These are phyloP conservation scores for Ascidia mentula DNA, from an alignment of 23 tunicate genomes.

Conservation along the genomic window DNA sequence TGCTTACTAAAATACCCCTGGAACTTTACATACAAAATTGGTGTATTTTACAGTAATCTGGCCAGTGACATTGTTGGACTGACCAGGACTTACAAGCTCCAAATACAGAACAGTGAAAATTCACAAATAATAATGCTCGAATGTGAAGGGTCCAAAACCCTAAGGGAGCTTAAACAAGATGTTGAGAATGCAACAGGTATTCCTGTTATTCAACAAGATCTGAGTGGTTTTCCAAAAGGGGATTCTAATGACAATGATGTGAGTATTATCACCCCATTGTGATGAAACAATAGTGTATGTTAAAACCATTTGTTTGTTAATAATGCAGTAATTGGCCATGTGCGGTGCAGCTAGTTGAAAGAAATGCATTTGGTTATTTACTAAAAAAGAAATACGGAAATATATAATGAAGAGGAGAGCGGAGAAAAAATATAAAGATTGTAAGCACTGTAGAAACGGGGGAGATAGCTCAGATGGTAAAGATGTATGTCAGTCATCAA, in stretches of 20 bases:
- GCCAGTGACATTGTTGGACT: slow-evolving; percentile 30
- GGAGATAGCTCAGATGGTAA: too few relatives aligned
- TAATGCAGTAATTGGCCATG: not conserved
- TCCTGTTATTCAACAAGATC: slow-evolving; percentile 40
- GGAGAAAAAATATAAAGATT: too few relatives aligned
- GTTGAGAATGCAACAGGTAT: slow-evolving; percentile 36
- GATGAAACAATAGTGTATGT: not conserved
- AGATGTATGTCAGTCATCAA: too few relatives aligned
- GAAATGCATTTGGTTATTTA: too few relatives aligned
- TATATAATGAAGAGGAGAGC: too few relatives aligned
- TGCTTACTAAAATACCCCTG: too few relatives aligned
- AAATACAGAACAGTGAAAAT: slow-evolving; percentile 41
- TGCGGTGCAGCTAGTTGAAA: not conserved
- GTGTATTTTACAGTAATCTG: too few relatives aligned
- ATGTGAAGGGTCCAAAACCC: slow-evolving; percentile 57
- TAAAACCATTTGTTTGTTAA: not conserved
- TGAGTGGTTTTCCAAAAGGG: slow-evolving; percentile 51
- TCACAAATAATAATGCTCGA: not conserved
- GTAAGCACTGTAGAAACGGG: too few relatives aligned
- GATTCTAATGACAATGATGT: slow-evolving; percentile 43
- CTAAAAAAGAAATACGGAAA: too few relatives aligned
- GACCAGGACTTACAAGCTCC: slow-evolving; percentile 33
- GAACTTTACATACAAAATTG: too few relatives aligned
- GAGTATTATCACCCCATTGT: not conserved
- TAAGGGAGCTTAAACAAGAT: slow-evolving; percentile 54